Conservation (phyloP, 2,888 invertebrate species). For the Dryobotodes eremita region DNA sequence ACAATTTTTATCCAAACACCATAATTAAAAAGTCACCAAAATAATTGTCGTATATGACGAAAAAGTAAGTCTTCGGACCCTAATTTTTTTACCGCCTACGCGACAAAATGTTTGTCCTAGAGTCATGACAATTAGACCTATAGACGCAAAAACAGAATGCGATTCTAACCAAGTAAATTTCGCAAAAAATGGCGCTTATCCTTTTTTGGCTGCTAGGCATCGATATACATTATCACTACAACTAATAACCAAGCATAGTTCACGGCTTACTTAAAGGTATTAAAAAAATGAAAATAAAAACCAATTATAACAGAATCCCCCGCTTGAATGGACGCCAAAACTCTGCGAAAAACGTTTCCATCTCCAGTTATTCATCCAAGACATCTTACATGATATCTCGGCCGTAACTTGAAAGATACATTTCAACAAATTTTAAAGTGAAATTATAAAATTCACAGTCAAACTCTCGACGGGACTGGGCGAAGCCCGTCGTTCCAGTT, state of each 20-base stretch:
- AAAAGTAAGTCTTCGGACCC: no score
- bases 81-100: no score
- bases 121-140: no score
- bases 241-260: background rate
- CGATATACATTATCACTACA: background rate
- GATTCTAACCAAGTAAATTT: no score
- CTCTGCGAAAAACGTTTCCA: slow-evolving; percentile 29
- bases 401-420: slow-evolving; percentile 63
- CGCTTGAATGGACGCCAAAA: slow-evolving; percentile 29
- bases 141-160: no score
- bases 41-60: no score
- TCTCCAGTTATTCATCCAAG: slow-evolving; percentile 45
- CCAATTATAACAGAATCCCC: background rate
- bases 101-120: no score
- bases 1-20: no score
- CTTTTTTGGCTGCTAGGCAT: no score
- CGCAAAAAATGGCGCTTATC: no score
- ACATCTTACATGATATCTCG: slow-evolving; percentile 58
- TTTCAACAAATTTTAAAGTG: slow-evolving; percentile 71
- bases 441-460: slow-evolving; percentile 71
- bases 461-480: slow-evolving; percentile 57
- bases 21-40: no score
- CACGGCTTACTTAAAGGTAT: background rate
- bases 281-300: slow-evolving; percentile 5
- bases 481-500: slow-evolving; percentile 48